A percentile compares a stretch with the other conserved stretches of the same genome.
Evolutionary conservation across 2,797 vertebrate species (phyloP).

Genomic region (Fringilla coelebs): DNA sequence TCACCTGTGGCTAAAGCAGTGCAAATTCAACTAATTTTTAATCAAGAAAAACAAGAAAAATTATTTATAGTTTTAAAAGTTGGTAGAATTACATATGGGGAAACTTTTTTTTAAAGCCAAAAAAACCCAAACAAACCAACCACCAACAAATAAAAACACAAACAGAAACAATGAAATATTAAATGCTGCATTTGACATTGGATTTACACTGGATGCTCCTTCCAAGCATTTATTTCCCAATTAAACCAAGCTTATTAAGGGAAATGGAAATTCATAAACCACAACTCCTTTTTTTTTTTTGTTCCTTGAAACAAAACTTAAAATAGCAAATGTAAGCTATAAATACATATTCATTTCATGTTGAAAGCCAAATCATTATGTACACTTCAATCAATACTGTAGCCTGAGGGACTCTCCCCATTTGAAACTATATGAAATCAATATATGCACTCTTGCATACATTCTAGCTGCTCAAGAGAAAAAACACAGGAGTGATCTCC

Average conservation of each 20-base stretch:
- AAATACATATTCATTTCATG: neutral
- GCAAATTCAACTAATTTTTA: neutral
- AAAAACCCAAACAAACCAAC: no score
- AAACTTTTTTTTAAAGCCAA: neutral
- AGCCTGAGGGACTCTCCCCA: neutral
- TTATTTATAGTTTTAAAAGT: neutral
- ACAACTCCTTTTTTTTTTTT: neutral
- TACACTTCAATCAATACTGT: neutral
- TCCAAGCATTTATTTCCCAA: neutral
- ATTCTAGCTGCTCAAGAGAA: neutral
- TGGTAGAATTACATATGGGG: neutral
- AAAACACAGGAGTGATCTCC: neutral
- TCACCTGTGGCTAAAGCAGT: neutral
- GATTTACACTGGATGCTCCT: neutral
- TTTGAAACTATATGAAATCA: neutral
- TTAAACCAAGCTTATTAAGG: neutral
- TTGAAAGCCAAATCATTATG: neutral
- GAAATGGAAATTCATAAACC: neutral
- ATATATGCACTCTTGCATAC: neutral
- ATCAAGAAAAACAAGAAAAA: neutral
- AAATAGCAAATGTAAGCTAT: neutral
- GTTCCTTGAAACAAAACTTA: neutral
- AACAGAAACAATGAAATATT: neutral
- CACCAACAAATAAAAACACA: neutral
- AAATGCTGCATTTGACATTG: neutral